These are phyloP conservation scores for Pantelozetes paolii DNA, from an alignment of 2,888 invertebrate genomes.

Conservation along the genomic window DNA sequence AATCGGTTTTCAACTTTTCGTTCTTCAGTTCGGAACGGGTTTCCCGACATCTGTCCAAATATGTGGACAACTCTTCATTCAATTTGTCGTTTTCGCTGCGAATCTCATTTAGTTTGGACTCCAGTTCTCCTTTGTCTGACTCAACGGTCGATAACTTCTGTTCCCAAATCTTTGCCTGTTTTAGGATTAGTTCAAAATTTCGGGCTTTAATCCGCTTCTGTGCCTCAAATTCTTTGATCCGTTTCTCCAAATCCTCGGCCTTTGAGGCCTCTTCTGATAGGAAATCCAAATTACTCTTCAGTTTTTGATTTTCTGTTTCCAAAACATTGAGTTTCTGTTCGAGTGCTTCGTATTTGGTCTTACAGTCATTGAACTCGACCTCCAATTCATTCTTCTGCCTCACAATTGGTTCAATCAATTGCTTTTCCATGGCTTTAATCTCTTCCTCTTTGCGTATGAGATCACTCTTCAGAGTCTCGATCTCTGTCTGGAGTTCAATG, in stretches of 20 bases:
- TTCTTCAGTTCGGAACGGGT: neutral
- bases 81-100: neutral
- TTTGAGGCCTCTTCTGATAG: neutral
- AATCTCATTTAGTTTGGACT: neutral
- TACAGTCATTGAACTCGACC: neutral
- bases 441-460: neutral
- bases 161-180: constrained; percentile 6
- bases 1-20: neutral
- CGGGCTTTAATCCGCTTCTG: neutral
- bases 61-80: neutral
- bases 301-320: neutral
- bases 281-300: neutral
- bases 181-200: constrained; percentile 12
- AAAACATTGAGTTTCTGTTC: neutral
- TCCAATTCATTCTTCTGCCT: neutral
- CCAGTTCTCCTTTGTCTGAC: neutral
- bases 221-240: neutral
- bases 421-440: neutral
- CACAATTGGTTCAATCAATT: neutral
- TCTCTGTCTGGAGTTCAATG: neutral
- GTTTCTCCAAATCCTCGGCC: neutral
- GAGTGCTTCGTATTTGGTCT: neutral
- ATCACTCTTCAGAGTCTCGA: neutral
- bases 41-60: neutral
- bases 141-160: neutral